Evolutionary conservation across 2,113 vertebrate species (phyloP).

Genomic region (Pogonocichla stellata): DNA sequence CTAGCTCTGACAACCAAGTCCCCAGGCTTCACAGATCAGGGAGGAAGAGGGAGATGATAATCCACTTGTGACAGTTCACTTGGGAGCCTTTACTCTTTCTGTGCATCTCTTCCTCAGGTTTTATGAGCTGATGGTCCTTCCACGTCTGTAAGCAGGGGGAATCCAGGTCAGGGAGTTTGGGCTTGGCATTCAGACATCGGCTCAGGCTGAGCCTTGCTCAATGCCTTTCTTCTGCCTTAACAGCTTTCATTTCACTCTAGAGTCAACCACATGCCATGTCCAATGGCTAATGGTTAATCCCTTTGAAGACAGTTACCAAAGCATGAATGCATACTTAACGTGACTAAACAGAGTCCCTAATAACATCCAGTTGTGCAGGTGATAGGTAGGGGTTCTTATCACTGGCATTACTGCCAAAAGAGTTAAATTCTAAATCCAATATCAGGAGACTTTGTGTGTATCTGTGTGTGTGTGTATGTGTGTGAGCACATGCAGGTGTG

Average conservation of each 20-base stretch:
- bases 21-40: not conserved
- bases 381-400: not conserved
- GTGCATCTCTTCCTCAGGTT: not conserved
- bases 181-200: not conserved
- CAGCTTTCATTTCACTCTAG: not conserved
- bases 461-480: not conserved
- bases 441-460: not conserved
- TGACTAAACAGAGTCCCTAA: not conserved
- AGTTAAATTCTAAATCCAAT: not conserved
- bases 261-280: not conserved
- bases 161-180: conserved; percentile 8
- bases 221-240: not conserved
- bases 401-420: not conserved
- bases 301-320: not conserved
- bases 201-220: not conserved
- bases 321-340: not conserved
- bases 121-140: conserved; percentile 28
- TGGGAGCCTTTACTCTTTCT: not conserved
- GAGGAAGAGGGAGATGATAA: not conserved
- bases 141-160: conserved; percentile 2
- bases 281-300: conserved; percentile 13
- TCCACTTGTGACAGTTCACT: not conserved
- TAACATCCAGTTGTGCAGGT: not conserved
- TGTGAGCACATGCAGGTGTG: not conserved
- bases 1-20: not conserved